A percentile compares a stretch with the other conserved stretches of the same genome.
Evolutionary conservation across 2,888 invertebrate genomes (phyloP).

Genomic region (Lordiphosa andalusiaca): DNA sequence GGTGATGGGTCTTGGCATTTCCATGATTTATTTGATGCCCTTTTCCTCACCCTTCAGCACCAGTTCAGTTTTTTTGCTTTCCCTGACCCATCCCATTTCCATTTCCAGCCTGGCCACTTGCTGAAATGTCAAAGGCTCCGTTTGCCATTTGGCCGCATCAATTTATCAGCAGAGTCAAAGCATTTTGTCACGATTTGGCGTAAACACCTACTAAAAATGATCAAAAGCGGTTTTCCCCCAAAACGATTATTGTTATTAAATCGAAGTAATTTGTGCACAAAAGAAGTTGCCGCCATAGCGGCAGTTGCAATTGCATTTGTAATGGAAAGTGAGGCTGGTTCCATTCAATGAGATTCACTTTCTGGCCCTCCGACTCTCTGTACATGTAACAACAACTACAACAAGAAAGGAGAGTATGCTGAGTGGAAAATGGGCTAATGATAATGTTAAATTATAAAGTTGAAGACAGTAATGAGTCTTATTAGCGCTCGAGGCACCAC

Average conservation of each 20-base stretch:
- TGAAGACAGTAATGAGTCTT: slow-evolving; percentile 52
- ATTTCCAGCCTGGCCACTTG: slow-evolving; percentile 21
- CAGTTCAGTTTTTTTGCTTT: slow-evolving; percentile 23
- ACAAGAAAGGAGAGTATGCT: slow-evolving; percentile 6
- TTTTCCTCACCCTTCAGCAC: slow-evolving; percentile 2
- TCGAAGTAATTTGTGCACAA: slow-evolving; percentile 66
- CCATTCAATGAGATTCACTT: slow-evolving; percentile 55
- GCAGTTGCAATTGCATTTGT: slow-evolving; percentile 21
- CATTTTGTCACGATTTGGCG: slow-evolving; percentile 67
- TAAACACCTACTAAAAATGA: slow-evolving; percentile 64
- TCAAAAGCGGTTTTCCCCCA: slow-evolving; percentile 37
- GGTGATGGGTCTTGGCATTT: background rate
- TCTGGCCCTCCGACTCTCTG: slow-evolving; percentile 25
- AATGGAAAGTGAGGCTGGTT: slow-evolving; percentile 62
- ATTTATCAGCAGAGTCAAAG: slow-evolving; percentile 56
- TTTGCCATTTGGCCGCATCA: slow-evolving; percentile 48
- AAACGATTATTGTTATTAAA: slow-evolving; percentile 64
- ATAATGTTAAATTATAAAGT: slow-evolving; percentile 51
- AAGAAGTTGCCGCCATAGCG: slow-evolving; percentile 53
- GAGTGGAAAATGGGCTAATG: slow-evolving; percentile 59
- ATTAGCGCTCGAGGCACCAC: slow-evolving; percentile 36
- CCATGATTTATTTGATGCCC: slow-evolving; percentile 3
- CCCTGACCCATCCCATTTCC: slow-evolving; percentile 45
- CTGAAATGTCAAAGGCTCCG: slow-evolving; percentile 56
- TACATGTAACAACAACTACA: background rate